Evolutionary conservation across 1,140 invertebrate genomes (phyloP).

Genomic region (Lanistes nyassanus): DNA sequence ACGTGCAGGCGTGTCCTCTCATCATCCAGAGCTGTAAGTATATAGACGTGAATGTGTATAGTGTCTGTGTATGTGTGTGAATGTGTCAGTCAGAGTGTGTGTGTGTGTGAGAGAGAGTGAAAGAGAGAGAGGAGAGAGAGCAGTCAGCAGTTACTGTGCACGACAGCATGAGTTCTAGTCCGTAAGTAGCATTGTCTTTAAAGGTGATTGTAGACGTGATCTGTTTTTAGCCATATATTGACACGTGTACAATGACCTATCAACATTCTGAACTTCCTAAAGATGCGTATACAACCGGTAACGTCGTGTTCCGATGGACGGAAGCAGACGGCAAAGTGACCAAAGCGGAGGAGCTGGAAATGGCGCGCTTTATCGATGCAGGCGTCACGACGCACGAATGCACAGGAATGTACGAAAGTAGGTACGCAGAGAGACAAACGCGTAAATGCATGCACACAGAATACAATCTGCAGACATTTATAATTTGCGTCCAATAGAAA

Average conservation of each 20-base stretch:
- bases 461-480: too few relatives aligned
- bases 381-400: conserved; percentile 2
- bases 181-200: too few relatives aligned
- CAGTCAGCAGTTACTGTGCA: too few relatives aligned
- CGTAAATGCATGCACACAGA: too few relatives aligned
- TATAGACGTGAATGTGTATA: neutral
- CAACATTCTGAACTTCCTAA: too few relatives aligned
- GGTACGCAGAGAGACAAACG: neutral
- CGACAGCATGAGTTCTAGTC: too few relatives aligned
- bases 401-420: conserved; percentile 8
- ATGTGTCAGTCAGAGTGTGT: neutral
- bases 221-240: too few relatives aligned
- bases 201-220: too few relatives aligned
- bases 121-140: neutral
- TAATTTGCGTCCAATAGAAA: too few relatives aligned
- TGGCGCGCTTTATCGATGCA: conserved; percentile 34
- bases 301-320: conserved; percentile 39
- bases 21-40: conserved; percentile 34
- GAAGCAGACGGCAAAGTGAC: conserved; percentile 16
- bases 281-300: conserved; percentile 41
- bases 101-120: conserved; percentile 3
- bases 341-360: conserved; percentile 24
- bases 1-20: conserved; percentile 21
- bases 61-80: neutral
- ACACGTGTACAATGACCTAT: too few relatives aligned